phyloP scores from a whole-genome alignment of 2,113 vertebrate species.

The Candoia aspera region DNA sequence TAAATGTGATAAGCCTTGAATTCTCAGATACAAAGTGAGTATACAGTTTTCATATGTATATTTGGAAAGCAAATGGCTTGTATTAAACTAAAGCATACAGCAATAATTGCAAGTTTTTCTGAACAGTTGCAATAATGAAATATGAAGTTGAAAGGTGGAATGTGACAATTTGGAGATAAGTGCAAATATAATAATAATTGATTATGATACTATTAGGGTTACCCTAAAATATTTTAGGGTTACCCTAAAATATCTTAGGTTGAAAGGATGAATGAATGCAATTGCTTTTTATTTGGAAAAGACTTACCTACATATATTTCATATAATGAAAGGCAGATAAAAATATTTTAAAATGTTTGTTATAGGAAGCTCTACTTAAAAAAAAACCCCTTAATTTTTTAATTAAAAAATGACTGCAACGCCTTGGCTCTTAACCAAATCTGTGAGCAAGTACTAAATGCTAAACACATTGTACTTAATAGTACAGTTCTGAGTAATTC shows the following conservation, averaged over 20 bases:
- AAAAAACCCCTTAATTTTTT: neutral
- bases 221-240: too few relatives aligned
- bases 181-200: neutral
- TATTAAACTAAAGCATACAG: neutral
- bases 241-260: neutral
- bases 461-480: neutral
- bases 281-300: neutral
- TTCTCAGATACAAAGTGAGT: conserved; percentile 98
- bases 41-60: conserved; percentile 34
- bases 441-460: neutral
- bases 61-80: conserved; percentile 21
- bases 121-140: neutral
- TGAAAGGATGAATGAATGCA: neutral
- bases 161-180: neutral
- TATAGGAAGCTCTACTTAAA: neutral
- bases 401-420: neutral
- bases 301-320: neutral
- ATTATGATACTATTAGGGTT: neutral
- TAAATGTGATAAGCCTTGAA: conserved; percentile 99
- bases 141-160: conserved; percentile 5
- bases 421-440: neutral
- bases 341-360: neutral
- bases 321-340: neutral
- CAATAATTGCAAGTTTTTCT: neutral
- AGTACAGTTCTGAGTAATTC: neutral